Base-by-base conservation (phyloP, 2,113 vertebrate species). In the Sinocyclocheilus maitianheensis region DNA sequence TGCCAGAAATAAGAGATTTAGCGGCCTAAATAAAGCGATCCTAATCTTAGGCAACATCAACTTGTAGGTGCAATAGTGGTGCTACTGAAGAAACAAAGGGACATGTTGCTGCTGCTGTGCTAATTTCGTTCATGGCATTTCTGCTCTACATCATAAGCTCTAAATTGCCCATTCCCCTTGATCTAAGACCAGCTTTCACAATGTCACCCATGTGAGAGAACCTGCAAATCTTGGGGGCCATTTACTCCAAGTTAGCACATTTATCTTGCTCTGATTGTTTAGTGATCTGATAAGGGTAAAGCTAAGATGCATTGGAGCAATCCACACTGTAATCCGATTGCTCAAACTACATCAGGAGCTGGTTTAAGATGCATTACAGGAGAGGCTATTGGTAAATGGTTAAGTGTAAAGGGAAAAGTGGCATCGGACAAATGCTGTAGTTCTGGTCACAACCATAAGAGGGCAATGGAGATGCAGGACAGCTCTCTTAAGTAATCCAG, bases 401-500 rank as follows among this genome's bases (percentile, higher is more conserved):
- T 43, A 43, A 46, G 4, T 55, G 12, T n/a, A 37, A 55, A 74
- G 20, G 11, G 11, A 20, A 37, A 72, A 60, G 43, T 2, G 0
- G 14, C 24, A 82, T 53, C 5, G 10, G 43, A 43, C 16, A 30
- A 4, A 24, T 51, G 13, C 26, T 82, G 78, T 65, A 67, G 5
- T 58, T 18, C 22, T n/a, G 26, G 8, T 69, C 30, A 43, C 3
- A 6, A 43, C 80, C 85, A 83, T 53, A 26, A 87, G 85, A 82
- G 85, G 80, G 85, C 85, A 83, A 60, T 62, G 40, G 46, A 86
- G 58, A 63, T 20, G 30, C 80, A 83, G 80, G 48, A 86, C 14
- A 6, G 1, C 46, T 71, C 16, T 78, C 30, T 62, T 16, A 37
- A 11, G 26, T 13, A 3, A 72, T 9, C 46, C 16, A 60, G 22